Evolutionary conservation across 2,113 vertebrate species (phyloP).

Genomic region (Python bivittatus): DNA sequence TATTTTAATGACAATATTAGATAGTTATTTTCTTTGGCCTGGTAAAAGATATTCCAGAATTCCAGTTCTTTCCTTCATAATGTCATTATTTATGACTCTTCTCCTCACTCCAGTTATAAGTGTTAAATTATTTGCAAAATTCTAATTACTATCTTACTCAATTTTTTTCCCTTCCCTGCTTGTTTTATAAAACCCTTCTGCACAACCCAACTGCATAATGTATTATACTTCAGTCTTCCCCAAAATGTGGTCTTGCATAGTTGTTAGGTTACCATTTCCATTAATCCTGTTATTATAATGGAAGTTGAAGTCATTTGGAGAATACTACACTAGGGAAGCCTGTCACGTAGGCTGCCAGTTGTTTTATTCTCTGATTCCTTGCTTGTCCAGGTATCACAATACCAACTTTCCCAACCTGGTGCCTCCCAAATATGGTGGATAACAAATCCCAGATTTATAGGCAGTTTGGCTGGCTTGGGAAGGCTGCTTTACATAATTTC

Average conservation of each 20-base stretch:
- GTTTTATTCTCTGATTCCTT: neutral
- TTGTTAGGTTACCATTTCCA: neutral
- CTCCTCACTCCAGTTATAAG: neutral
- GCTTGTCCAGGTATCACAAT: neutral
- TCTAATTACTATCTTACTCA: neutral
- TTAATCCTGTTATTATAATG: neutral
- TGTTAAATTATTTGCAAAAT: neutral
- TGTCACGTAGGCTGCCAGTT: neutral
- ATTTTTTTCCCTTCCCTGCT: neutral
- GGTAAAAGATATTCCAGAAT: neutral
- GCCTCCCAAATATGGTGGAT: neutral
- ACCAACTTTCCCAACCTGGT: neutral
- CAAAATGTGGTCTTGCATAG: neutral
- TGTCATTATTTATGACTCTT: neutral
- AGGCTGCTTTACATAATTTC: neutral
- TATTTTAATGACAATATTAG: neutral
- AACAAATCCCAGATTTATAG: neutral
- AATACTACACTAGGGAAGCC: neutral
- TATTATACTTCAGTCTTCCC: neutral
- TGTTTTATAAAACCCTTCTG: slow-evolving; percentile 7
- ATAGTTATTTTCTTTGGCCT: neutral
- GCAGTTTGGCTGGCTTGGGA: neutral
- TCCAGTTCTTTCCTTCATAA: neutral
- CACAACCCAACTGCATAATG: neutral
- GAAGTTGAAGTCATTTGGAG: neutral